Conservation (phyloP, 2,113 vertebrate species). For the Hystrix cristata region DNA sequence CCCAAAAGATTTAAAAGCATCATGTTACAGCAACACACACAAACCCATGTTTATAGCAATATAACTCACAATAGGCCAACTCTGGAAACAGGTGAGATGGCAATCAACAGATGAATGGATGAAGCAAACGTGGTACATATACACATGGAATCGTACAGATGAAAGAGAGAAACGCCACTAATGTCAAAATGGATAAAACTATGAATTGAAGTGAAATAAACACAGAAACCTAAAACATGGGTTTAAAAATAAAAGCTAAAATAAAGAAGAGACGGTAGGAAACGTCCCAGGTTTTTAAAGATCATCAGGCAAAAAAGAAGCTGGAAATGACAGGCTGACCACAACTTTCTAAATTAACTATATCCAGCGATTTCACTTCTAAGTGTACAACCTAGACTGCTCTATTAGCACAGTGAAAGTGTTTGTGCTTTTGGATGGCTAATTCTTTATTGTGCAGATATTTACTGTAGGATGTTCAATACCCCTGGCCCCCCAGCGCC, state of each 20-base stretch:
- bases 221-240: not conserved
- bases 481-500: no score
- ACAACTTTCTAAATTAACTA: not conserved
- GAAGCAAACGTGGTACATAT: not conserved
- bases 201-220: not conserved
- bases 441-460: not conserved
- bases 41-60: not conserved
- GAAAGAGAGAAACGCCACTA: not conserved
- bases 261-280: not conserved
- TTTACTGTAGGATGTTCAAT: not conserved
- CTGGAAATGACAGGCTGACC: not conserved
- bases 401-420: not conserved
- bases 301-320: not conserved
- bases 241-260: not conserved
- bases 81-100: not conserved
- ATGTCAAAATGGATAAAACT: not conserved
- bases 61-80: no score
- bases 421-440: not conserved
- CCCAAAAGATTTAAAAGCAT: not conserved
- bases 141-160: not conserved
- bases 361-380: not conserved
- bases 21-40: accelerated
- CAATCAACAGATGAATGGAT: not conserved
- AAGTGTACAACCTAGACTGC: not conserved
- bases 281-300: not conserved